Evolutionary conservation across 2,888 invertebrate genomes (phyloP).

Genomic region (Oxycera nigricornis): DNA sequence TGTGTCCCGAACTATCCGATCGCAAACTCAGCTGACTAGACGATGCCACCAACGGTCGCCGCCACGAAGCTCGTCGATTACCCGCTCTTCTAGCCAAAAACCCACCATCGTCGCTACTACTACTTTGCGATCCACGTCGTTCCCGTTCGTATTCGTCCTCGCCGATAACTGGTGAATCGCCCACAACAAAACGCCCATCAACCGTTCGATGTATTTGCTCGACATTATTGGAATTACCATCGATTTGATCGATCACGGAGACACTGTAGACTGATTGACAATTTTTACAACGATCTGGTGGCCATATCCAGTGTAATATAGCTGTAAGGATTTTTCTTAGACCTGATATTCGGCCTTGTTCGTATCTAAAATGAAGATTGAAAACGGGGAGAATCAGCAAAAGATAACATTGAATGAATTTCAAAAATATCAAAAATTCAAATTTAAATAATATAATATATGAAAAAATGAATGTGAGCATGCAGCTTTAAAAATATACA

Average conservation of each 20-base stretch:
- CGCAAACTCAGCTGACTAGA: constrained; percentile 74
- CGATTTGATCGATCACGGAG: constrained; percentile 57
- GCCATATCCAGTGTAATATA: constrained; percentile 79
- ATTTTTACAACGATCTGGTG: constrained; percentile 72
- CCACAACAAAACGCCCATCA: constrained; percentile 77
- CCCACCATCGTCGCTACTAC: constrained; percentile 84
- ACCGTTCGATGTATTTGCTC: constrained; percentile 75
- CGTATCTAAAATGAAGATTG: constrained; percentile 70
- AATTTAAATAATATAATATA: not conserved
- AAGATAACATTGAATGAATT: not conserved
- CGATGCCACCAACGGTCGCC: constrained; percentile 69
- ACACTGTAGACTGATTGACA: constrained; percentile 63
- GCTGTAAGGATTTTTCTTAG: constrained; percentile 73
- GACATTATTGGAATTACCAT: constrained; percentile 63
- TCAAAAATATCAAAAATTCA: not conserved
- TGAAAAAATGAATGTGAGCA: not conserved
- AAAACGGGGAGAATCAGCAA: not conserved
- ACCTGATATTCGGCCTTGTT: constrained; percentile 95
- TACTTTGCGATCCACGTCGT: constrained; percentile 66
- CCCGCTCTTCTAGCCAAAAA: constrained; percentile 72
- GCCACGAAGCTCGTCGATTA: constrained; percentile 69
- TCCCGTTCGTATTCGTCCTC: constrained; percentile 58
- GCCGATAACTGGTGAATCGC: constrained; percentile 51
- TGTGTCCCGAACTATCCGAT: constrained; percentile 70
- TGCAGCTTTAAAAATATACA: too few relatives aligned